phyloP scores from a whole-genome alignment of 2,888 invertebrate species.

The Xylocampa areola region DNA sequence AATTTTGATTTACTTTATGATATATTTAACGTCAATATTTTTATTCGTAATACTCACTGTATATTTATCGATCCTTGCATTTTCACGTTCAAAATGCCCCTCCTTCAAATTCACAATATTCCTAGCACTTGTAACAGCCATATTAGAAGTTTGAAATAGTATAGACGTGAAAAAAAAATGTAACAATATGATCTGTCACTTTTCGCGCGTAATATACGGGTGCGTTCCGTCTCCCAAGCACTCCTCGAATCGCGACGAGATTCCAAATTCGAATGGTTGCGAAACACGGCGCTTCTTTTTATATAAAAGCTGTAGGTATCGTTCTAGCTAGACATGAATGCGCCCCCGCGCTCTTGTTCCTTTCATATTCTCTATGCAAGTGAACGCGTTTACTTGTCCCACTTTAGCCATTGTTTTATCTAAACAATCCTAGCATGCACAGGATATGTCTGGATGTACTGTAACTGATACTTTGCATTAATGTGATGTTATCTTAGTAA shows the following conservation, averaged over 20 bases:
- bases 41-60: constrained; percentile 73
- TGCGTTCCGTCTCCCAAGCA: constrained; percentile 79
- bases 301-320: constrained; percentile 79
- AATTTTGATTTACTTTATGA: too few species aligned
- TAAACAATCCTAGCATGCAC: constrained; percentile 33
- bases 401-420: constrained; percentile 45
- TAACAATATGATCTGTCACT: constrained; percentile 78
- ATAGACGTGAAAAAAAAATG: constrained; percentile 56
- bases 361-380: constrained; percentile 72
- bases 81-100: constrained; percentile 82
- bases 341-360: constrained; percentile 81
- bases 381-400: constrained; percentile 46
- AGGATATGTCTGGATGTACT: constrained; percentile 45
- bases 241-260: constrained; percentile 82
- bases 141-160: constrained; percentile 65
- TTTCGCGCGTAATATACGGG: constrained; percentile 74
- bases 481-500: constrained; percentile 22
- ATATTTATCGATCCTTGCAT: constrained; percentile 84
- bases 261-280: constrained; percentile 86
- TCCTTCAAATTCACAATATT: constrained; percentile 83
- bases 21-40: too few species aligned
- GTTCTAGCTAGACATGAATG: constrained; percentile 65
- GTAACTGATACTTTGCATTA: constrained; percentile 34
- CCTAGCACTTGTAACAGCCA: constrained; percentile 85
- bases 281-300: constrained; percentile 84